A percentile compares a stretch with the other conserved stretches of the same genome.
phyloP scores from a whole-genome alignment of 1,140 invertebrate genomes.

The Brachionus rubens region DNA sequence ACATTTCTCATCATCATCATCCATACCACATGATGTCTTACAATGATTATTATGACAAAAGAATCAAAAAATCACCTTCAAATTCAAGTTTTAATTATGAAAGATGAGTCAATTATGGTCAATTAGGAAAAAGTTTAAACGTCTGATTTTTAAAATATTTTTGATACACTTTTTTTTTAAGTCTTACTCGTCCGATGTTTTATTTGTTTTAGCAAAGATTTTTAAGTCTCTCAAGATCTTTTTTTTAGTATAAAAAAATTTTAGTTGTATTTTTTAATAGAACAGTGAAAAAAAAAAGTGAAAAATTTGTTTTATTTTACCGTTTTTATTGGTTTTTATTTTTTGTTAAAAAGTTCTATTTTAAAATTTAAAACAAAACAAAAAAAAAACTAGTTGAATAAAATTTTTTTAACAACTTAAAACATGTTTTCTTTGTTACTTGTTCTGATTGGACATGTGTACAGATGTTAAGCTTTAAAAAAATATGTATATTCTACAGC shows the following conservation, averaged over 20 bases:
- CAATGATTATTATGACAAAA: conserved; percentile 31
- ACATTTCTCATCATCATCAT: not conserved
- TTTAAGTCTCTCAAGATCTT: too few relatives aligned
- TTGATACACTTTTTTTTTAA: not conserved
- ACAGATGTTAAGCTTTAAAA: conserved; percentile 9
- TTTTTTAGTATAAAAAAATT: too few relatives aligned
- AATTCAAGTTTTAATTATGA: conserved; percentile 12
- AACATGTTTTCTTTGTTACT: too few relatives aligned
- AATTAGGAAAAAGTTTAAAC: too few relatives aligned
- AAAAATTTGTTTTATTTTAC: too few relatives aligned
- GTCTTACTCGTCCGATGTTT: not conserved
- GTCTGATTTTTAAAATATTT: too few relatives aligned
- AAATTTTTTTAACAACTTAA: too few relatives aligned
- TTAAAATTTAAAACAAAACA: not conserved
- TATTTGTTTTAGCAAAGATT: not conserved
- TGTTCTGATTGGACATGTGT: too few relatives aligned
- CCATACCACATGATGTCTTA: not conserved
- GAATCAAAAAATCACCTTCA: conserved; percentile 29
- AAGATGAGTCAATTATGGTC: not conserved
- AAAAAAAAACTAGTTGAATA: too few relatives aligned
- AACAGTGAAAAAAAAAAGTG: not conserved
- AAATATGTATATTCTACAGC: conserved; percentile 47
- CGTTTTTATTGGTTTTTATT: too few relatives aligned
- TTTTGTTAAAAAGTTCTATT: not conserved
- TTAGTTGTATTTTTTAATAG: conserved; percentile 1